phyloP scores from a whole-genome alignment of 2,888 invertebrate genomes.

The Hirtodrosophila alboralis region DNA sequence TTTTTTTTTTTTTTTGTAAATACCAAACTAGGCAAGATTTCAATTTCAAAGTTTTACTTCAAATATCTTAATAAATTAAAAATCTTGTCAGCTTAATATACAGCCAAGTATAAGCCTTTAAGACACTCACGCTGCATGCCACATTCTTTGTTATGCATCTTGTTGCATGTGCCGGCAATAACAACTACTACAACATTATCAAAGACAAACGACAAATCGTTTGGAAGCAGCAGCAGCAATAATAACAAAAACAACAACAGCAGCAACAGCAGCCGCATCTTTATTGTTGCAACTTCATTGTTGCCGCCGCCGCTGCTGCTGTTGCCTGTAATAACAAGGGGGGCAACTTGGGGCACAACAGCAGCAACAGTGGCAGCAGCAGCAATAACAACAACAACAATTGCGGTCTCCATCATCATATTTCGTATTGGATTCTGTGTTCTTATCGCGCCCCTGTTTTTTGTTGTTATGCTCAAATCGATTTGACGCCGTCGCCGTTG shows the following conservation, averaged over 20 bases:
- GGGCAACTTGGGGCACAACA: not conserved
- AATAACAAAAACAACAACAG: conserved; percentile 52
- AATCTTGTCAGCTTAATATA: too few relatives aligned
- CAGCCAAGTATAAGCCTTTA: too few relatives aligned
- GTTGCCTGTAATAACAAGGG: too few relatives aligned
- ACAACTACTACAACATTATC: too few relatives aligned
- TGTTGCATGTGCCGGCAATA: conserved; percentile 25
- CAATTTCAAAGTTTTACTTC: too few relatives aligned
- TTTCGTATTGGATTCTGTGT: conserved; percentile 44
- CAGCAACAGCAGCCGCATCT: conserved; percentile 23
- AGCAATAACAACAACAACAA: conserved; percentile 4
- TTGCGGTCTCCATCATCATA: conserved; percentile 41
- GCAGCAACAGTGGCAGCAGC: not conserved
- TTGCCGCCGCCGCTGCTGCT: conserved; percentile 15
- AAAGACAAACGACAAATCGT: too few relatives aligned
- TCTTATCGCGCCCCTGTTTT: conserved; percentile 49
- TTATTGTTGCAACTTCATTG: conserved; percentile 26
- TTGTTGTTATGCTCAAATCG: conserved; percentile 51
- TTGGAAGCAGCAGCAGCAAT: conserved; percentile 30
- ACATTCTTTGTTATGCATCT: not conserved
- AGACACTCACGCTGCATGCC: too few relatives aligned
- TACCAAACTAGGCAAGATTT: too few relatives aligned
- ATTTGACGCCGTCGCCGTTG: conserved; percentile 56
- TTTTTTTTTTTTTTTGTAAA: too few relatives aligned
- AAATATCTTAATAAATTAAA: too few relatives aligned